Conservation (phyloP, 2,888 invertebrate species). For the Volucella inflata region DNA sequence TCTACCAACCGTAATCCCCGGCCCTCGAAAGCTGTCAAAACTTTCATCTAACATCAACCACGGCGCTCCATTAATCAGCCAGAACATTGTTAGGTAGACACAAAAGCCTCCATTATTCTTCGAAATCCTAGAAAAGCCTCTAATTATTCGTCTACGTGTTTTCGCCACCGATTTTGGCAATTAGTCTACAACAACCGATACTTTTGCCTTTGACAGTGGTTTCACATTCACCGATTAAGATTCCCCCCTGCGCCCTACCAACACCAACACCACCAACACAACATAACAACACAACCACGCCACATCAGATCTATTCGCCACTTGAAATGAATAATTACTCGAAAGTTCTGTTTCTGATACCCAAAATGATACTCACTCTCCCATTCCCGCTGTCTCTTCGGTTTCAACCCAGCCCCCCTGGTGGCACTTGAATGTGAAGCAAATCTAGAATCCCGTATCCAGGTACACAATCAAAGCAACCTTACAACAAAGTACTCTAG, state of each 20-base stretch:
- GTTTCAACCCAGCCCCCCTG: neutral
- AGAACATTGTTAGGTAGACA: neutral
- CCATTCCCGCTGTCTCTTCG: neutral
- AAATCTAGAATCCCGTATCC: neutral
- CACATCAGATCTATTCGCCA: slow-evolving; percentile 46
- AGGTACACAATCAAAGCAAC: slow-evolving; percentile 52
- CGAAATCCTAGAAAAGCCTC: slow-evolving; percentile 61
- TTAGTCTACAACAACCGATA: slow-evolving; percentile 50
- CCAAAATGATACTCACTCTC: slow-evolving; percentile 16
- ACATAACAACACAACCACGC: neutral
- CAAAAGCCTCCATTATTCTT: slow-evolving; percentile 41
- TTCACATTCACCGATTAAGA: neutral
- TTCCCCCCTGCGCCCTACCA: neutral
- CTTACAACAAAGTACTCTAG: slow-evolving; percentile 15
- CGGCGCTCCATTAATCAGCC: no score
- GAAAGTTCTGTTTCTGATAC: slow-evolving; percentile 59
- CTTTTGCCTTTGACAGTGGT: slow-evolving; percentile 37
- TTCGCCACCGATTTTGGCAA: slow-evolving; percentile 65
- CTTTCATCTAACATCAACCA: no score
- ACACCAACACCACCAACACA: neutral
- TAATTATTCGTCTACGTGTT: slow-evolving; percentile 73
- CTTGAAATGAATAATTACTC: slow-evolving; percentile 58
- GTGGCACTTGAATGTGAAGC: neutral
- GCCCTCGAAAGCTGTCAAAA: no score
- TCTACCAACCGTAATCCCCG: no score